Conservation (phyloP, 2,888 invertebrate species). For the Apamea monoglypha region DNA sequence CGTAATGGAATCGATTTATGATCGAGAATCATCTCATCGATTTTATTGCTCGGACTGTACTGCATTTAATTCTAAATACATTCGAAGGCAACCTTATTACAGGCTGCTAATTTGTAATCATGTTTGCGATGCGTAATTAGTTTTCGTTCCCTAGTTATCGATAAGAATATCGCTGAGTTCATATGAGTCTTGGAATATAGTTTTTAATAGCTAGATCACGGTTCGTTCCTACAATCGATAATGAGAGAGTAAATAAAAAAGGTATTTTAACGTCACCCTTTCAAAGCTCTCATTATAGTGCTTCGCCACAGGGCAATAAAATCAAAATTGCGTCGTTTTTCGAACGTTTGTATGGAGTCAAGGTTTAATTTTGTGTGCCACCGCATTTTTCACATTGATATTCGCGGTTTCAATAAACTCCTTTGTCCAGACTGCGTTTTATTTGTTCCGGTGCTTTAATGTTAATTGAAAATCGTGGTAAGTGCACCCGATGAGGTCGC, state of each 20-base stretch:
- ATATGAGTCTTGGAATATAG: conserved; percentile 2
- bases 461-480: conserved; percentile 82
- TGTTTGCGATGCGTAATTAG: conserved; percentile 68
- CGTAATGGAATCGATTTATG: conserved; percentile 86
- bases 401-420: conserved; percentile 78
- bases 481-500: conserved; percentile 74
- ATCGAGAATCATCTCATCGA: conserved; percentile 79
- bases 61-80: conserved; percentile 78
- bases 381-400: conserved; percentile 74
- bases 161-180: conserved; percentile 15
- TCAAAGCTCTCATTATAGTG: conserved; percentile 49
- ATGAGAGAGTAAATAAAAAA: conserved; percentile 32
- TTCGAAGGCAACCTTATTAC: conserved; percentile 74
- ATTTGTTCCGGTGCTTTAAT: conserved; percentile 82
- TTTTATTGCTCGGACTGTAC: conserved; percentile 77
- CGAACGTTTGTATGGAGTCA: conserved; percentile 49
- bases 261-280: conserved; percentile 35
- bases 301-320: conserved; percentile 62
- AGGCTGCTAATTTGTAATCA: conserved; percentile 75
- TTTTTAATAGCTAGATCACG: conserved; percentile 50
- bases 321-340: conserved; percentile 59
- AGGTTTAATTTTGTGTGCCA: conserved; percentile 72
- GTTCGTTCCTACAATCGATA: conserved; percentile 11
- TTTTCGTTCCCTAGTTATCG: conserved; percentile 48
- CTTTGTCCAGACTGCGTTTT: conserved; percentile 79